A percentile compares a stretch with the other conserved stretches of the same genome.
Evolutionary conservation across 1,140 invertebrate genomes (phyloP).

Genomic region (Temnothorax longispinosus): DNA sequence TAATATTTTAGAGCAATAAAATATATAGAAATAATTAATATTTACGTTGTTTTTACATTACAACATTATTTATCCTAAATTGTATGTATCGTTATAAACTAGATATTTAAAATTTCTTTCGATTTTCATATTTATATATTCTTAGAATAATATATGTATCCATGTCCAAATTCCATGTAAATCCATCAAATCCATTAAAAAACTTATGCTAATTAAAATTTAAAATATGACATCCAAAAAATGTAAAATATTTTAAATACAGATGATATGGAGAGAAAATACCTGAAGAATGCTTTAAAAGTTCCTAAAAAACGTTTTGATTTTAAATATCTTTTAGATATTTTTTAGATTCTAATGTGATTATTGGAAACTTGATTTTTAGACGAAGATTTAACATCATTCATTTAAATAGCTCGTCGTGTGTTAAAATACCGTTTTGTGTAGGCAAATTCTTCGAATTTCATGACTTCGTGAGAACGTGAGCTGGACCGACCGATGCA

Average conservation of each 20-base stretch:
- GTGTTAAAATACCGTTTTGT: not conserved
- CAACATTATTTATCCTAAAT: not conserved
- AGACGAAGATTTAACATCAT: not conserved
- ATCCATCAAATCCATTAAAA: no score
- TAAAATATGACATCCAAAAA: not conserved
- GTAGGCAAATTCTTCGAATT: constrained; percentile 9
- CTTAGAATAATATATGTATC: not conserved
- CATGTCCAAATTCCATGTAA: not conserved
- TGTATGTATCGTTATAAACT: not conserved
- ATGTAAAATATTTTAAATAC: not conserved
- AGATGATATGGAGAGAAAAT: not conserved
- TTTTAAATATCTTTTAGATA: not conserved
- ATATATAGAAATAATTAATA: not conserved
- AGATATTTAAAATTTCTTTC: not conserved
- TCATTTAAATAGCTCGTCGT: not conserved
- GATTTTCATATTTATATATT: not conserved
- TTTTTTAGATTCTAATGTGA: not conserved
- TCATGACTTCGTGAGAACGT: not conserved
- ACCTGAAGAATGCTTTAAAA: not conserved
- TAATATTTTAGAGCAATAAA: not conserved
- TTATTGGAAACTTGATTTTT: not conserved
- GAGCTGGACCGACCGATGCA: constrained; percentile 18
- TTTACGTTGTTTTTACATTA: not conserved
- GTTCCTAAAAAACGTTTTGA: not conserved
- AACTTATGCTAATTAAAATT: not conserved